These are phyloP conservation scores for Hemichromis elongatus DNA, from an alignment of 2,113 vertebrate genomes.

Conservation along the genomic window DNA sequence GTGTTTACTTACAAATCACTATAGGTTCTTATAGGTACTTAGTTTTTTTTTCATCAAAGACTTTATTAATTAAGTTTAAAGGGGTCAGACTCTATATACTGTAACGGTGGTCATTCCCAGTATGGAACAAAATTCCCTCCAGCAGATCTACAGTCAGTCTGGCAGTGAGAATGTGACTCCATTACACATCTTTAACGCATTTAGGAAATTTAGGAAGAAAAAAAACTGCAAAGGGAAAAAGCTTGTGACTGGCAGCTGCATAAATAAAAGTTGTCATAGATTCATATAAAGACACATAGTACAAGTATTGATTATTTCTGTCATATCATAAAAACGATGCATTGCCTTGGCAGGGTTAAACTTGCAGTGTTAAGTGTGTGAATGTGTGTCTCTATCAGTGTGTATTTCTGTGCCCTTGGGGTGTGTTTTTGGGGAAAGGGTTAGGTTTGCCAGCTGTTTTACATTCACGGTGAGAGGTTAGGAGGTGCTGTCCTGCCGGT, in stretches of 20 bases:
- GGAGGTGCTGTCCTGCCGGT: constrained; percentile 26
- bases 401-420: constrained; percentile 36
- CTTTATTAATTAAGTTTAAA: background rate
- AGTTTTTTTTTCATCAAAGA: background rate
- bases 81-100: background rate
- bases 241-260: constrained; percentile 39
- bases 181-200: background rate
- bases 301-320: constrained; percentile 6
- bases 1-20: background rate
- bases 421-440: background rate
- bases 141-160: background rate
- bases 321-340: constrained; percentile 28
- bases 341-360: constrained; percentile 44
- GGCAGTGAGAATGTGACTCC: constrained; percentile 2
- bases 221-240: background rate
- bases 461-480: constrained; percentile 65
- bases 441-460: constrained; percentile 45
- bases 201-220: background rate
- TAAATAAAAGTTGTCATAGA: constrained; percentile 42
- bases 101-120: background rate
- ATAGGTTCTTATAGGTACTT: background rate
- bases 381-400: constrained; percentile 1
- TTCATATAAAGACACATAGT: constrained; percentile 27
- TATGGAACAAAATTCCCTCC: background rate
- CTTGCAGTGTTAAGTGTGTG: constrained; percentile 31